These are phyloP conservation scores for Muschampia plurimacula DNA, from an alignment of 2,888 invertebrate genomes.

Conservation along the genomic window DNA sequence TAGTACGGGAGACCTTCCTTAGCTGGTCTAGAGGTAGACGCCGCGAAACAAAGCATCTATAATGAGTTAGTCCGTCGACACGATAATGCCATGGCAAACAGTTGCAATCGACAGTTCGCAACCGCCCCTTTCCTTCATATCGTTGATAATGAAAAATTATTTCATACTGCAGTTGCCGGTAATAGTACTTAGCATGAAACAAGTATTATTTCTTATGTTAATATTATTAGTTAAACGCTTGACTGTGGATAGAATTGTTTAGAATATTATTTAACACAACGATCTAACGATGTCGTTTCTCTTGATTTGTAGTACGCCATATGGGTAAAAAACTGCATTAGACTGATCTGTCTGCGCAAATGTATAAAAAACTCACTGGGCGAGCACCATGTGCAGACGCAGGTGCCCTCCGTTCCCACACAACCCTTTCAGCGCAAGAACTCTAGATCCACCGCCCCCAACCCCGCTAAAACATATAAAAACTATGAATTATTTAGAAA, in stretches of 20 bases:
- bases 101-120: conserved; percentile 77
- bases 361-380: conserved; percentile 76
- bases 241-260: not conserved
- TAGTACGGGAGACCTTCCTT: conserved; percentile 51
- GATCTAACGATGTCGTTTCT: conserved; percentile 35
- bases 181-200: not conserved
- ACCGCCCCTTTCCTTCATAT: conserved; percentile 61
- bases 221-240: not conserved
- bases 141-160: conserved; percentile 59
- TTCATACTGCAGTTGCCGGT: conserved; percentile 16
- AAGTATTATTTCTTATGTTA: not conserved
- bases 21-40: conserved; percentile 56
- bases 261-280: not conserved
- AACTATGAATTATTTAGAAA: conserved; percentile 49
- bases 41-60: conserved; percentile 71
- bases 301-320: conserved; percentile 50
- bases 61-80: conserved; percentile 72
- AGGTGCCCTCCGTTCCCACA: conserved; percentile 86
- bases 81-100: conserved; percentile 80
- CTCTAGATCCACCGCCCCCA: conserved; percentile 66
- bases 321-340: conserved; percentile 80
- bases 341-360: conserved; percentile 78
- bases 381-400: conserved; percentile 83
- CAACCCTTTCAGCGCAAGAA: conserved; percentile 83
- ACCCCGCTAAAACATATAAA: conserved; percentile 66